phyloP scores from a whole-genome alignment of 2,113 vertebrate species.

The Conger conger region DNA sequence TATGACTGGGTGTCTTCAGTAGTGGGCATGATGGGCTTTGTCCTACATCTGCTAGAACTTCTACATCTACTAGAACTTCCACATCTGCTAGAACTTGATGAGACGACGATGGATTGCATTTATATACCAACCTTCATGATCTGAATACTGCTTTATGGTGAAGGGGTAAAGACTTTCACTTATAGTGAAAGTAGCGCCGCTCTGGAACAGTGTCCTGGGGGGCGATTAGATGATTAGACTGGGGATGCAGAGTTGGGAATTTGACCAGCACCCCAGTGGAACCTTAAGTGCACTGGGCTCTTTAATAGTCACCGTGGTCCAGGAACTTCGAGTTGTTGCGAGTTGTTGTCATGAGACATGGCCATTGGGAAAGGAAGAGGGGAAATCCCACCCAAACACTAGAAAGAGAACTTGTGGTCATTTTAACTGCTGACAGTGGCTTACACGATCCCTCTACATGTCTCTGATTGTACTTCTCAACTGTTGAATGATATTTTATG shows the following conservation, averaged over 20 bases:
- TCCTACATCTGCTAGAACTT: not conserved
- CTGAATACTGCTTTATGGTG: slow-evolving; percentile 8
- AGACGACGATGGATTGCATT: not conserved
- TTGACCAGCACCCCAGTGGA: not conserved
- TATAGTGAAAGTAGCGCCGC: no score
- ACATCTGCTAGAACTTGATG: no score
- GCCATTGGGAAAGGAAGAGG: not conserved
- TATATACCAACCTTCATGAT: not conserved
- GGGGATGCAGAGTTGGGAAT: not conserved
- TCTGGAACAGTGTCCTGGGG: no score
- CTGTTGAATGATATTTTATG: not conserved
- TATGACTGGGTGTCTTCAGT: no score
- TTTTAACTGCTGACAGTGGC: no score
- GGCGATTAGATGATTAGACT: no score
- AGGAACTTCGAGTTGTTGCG: not conserved
- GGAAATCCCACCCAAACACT: not conserved
- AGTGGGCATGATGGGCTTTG: not conserved
- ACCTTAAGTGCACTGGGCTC: not conserved
- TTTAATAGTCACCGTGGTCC: not conserved
- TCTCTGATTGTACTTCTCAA: no score
- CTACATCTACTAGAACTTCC: no score
- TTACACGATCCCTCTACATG: no score
- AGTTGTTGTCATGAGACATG: not conserved
- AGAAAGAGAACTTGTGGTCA: not conserved
- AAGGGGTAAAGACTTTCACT: not conserved